These are phyloP conservation scores for Anoplophora glabripennis DNA, from an alignment of 1,140 invertebrate species.

Conservation along the genomic window DNA sequence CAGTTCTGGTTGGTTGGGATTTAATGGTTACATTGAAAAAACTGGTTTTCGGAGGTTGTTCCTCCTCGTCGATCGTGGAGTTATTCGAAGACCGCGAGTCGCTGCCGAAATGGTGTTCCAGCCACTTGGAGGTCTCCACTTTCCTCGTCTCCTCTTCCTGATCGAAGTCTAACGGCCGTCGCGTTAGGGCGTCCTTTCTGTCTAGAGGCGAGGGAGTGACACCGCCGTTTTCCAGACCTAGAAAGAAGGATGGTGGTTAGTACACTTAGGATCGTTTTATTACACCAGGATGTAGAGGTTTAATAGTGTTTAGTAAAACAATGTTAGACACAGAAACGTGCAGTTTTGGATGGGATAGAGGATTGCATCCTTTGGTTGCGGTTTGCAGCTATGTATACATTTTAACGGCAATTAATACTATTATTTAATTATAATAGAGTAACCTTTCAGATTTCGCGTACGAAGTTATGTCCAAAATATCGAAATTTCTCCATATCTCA, in stretches of 20 bases:
- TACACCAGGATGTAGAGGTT: no score
- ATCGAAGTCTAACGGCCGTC: constrained; percentile 76
- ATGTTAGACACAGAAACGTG: no score
- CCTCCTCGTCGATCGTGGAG: constrained; percentile 53
- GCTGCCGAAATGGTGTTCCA: constrained; percentile 86
- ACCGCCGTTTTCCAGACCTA: constrained; percentile 40
- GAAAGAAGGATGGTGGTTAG: constrained; percentile 12
- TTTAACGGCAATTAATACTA: no score
- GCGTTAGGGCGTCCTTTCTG: constrained; percentile 75
- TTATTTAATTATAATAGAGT: no score
- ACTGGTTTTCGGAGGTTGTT: constrained; percentile 60
- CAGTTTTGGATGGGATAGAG: no score
- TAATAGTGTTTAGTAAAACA: no score
- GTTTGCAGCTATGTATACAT: no score
- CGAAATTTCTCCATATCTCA: no score
- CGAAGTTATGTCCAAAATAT: no score
- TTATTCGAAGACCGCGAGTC: constrained; percentile 75
- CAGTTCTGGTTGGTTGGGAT: constrained; percentile 54
- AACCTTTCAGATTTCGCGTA: no score
- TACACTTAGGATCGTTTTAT: not conserved
- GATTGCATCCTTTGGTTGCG: no score
- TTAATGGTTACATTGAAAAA: constrained; percentile 79
- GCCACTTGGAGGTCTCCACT: constrained; percentile 84
- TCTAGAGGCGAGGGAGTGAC: constrained; percentile 53
- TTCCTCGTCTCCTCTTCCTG: constrained; percentile 85